Percentiles rank a stretch among this genome's conserved stretches.
Evolutionary conservation across 2,888 invertebrate species (phyloP).

Genomic region (Thysanoteuthis rhombus): DNA sequence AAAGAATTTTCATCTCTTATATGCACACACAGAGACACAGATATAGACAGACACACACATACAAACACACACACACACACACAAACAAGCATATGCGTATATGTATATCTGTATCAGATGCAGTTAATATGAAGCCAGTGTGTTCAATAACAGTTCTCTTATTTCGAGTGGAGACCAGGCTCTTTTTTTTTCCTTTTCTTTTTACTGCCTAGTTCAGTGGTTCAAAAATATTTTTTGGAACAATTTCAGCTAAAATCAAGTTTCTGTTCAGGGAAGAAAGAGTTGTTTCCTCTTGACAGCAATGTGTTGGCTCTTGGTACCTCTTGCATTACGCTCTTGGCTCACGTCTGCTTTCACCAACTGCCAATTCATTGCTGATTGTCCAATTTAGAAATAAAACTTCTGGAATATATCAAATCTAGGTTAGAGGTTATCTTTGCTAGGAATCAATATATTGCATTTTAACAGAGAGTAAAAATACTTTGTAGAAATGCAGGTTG

Average conservation of each 20-base stretch:
- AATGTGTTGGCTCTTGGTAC: background rate
- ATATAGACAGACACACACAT: too few species aligned
- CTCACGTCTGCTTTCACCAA: background rate
- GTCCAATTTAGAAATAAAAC: slow-evolving; percentile 12
- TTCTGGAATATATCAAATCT: slow-evolving; percentile 12
- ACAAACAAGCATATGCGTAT: too few species aligned
- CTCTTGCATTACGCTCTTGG: slow-evolving; percentile 12
- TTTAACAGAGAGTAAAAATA: background rate
- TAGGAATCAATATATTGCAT: background rate
- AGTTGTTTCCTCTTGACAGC: background rate
- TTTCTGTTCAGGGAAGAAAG: background rate
- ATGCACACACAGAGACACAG: background rate
- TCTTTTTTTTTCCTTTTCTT: background rate
- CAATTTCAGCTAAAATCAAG: slow-evolving; percentile 12
- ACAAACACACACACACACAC: too few species aligned
- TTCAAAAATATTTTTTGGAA: slow-evolving; percentile 12
- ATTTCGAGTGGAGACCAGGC: background rate
- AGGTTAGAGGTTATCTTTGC: background rate
- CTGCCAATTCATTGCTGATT: slow-evolving; percentile 12
- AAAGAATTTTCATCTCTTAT: too few species aligned
- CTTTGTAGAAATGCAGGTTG: slow-evolving; percentile 12
- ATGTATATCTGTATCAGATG: background rate
- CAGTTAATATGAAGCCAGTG: background rate
- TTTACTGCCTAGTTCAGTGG: background rate
- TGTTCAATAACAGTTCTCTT: background rate